Base-by-base conservation (phyloP, 2,888 invertebrate species). In the Allophyes oxyacanthae region DNA sequence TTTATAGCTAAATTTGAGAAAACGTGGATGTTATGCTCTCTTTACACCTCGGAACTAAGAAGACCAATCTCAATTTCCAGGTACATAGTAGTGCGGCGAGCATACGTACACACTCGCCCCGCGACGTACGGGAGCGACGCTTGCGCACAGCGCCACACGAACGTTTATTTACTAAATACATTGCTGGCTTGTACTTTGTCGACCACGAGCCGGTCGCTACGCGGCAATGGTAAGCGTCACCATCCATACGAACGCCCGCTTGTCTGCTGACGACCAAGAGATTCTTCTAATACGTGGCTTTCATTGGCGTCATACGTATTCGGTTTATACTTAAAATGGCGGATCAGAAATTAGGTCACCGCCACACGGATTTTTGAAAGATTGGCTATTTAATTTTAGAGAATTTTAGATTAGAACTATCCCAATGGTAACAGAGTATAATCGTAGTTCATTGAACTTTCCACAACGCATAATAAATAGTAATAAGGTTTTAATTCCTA, bases 141-240 rank as follows among this genome's bases (percentile, higher is more conserved):
- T 67, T 67, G 72, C 67, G 62, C 69, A 57, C 52, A 59, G 60
- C 61, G 63, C 65, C 60, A 28, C 49, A 6, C 8, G 63, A 43
- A 49, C 60, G 59, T 51, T 37, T 49, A 20, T 44, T 49, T 40
- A 55, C 55, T 46, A 55, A 28, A 48, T 57, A 60, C 64, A 65
- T 64, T 51, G 81, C 84, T 75, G 81, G 84, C 84, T 82, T 78
- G 78, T 79, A 80, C 78, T 78, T 33, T 60, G 75, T 67, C 66
- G 67, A 59, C 53, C 62, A 55, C 64, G 58, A 41, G 28, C 53
- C 43, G 53, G 42, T 30, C 40, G 36, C 62, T 58, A 40, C 62
- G 42, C 70, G 54, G 68, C 73, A 53, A 42, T 63, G 79, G 81
- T 76, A 76, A 78, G 79, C 78, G 63, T 50, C 49, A 51, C 56